Evolutionary conservation across 2,888 invertebrate genomes (phyloP).

Genomic region (Margaritifera margaritifera): DNA sequence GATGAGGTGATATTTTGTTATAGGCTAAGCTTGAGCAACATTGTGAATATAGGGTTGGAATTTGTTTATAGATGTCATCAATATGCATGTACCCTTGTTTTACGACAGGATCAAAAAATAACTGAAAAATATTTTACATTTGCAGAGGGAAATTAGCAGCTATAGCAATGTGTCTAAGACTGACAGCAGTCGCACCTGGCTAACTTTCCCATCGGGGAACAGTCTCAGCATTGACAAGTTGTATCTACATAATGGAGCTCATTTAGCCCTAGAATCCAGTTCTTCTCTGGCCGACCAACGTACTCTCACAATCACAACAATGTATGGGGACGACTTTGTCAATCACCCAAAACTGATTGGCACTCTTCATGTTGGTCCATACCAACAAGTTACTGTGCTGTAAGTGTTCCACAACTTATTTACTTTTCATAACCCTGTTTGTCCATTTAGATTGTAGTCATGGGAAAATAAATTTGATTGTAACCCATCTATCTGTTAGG

Average conservation of each 20-base stretch:
- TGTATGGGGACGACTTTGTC: conserved; percentile 42
- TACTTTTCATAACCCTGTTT: too few relatives aligned
- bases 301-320: conserved; percentile 28
- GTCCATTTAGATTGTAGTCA: too few relatives aligned
- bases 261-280: conserved; percentile 47
- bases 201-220: conserved; percentile 32
- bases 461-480: too few relatives aligned
- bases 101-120: not conserved
- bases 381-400: conserved; percentile 42
- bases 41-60: too few relatives aligned
- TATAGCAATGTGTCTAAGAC: conserved; percentile 2
- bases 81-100: too few relatives aligned
- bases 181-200: conserved; percentile 53
- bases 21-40: too few relatives aligned
- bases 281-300: conserved; percentile 8
- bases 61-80: too few relatives aligned
- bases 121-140: not conserved
- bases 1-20: too few relatives aligned
- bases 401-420: conserved; percentile 2
- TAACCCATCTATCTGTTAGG: too few relatives aligned
- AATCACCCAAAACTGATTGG: conserved; percentile 34
- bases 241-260: conserved; percentile 49
- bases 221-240: conserved; percentile 41
- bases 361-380: conserved; percentile 48
- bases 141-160: conserved; percentile 10